Evolutionary conservation across 2,888 invertebrate genomes (phyloP).

Genomic region (Netelia virgata): DNA sequence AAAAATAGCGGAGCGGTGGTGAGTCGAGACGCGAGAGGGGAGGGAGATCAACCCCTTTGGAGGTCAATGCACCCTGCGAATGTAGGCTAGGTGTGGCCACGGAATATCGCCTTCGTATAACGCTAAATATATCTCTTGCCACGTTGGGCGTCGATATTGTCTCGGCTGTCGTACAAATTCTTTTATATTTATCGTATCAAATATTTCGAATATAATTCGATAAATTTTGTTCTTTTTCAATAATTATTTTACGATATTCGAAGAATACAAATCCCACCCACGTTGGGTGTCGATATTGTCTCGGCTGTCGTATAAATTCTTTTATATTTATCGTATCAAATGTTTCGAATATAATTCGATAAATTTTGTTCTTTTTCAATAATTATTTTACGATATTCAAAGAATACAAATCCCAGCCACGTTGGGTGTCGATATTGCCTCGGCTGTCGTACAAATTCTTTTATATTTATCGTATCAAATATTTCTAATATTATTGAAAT

Average conservation of each 20-base stretch:
- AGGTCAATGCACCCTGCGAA: slow-evolving; percentile 68
- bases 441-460: background rate
- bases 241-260: no score
- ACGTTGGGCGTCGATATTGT: background rate
- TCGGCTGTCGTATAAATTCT: background rate
- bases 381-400: no score
- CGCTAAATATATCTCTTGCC: background rate
- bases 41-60: slow-evolving; percentile 62
- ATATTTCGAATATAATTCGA: no score
- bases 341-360: no score
- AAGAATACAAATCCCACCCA: no score
- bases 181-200: background rate
- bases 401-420: no score
- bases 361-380: no score
- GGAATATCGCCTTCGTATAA: slow-evolving; percentile 22
- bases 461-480: background rate
- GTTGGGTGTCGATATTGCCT: background rate
- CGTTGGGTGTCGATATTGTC: background rate
- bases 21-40: slow-evolving; percentile 48
- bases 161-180: background rate
- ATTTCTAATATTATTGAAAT: no score
- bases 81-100: slow-evolving; percentile 69
- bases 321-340: background rate
- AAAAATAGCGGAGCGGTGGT: slow-evolving; percentile 63
- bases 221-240: no score